Evolutionary conservation across 35 echinoderm and acorn worm genomes (phyloP).

Genomic region (Heliocidaris erythrogramma): DNA sequence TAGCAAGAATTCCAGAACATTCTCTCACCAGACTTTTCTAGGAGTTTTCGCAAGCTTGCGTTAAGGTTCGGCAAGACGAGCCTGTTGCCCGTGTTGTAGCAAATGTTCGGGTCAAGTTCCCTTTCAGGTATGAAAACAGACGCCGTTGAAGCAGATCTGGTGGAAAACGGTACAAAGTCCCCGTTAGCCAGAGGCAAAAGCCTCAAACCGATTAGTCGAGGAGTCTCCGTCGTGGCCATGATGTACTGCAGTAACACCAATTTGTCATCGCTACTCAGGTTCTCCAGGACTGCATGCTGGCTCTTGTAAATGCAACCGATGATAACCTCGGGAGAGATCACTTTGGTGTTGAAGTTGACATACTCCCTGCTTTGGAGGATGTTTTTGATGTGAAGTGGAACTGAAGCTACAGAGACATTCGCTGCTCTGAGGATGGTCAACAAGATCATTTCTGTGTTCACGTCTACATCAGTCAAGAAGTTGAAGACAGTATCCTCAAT

Average conservation of each 20-base stretch:
- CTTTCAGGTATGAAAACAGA: not conserved
- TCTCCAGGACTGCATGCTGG: slow-evolving; percentile 12
- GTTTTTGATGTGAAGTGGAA: slow-evolving; percentile 34
- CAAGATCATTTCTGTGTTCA: slow-evolving; percentile 33
- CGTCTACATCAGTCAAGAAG: not conserved
- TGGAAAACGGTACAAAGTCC: slow-evolving; percentile 35
- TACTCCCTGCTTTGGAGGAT: slow-evolving; percentile 1
- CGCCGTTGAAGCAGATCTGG: not conserved
- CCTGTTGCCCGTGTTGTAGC: not conserved
- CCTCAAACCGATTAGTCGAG: slow-evolving; percentile 42
- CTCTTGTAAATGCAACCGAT: slow-evolving; percentile 8
- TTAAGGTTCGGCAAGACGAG: not conserved
- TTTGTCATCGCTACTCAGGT: slow-evolving; percentile 51
- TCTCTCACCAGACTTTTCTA: not conserved
- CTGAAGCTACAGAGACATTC: not conserved
- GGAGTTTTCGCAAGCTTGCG: not conserved
- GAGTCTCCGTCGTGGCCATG: not conserved
- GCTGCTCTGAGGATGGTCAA: slow-evolving; percentile 24
- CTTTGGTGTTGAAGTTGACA: not conserved
- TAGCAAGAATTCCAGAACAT: not conserved
- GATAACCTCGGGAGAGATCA: slow-evolving; percentile 49
- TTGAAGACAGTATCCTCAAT: slow-evolving; percentile 54
- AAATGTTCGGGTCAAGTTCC: not conserved
- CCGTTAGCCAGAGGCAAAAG: slow-evolving; percentile 64
- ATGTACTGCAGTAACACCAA: slow-evolving; percentile 58